phyloP scores from a whole-genome alignment of 2,113 vertebrate genomes.

The Lota lota region DNA sequence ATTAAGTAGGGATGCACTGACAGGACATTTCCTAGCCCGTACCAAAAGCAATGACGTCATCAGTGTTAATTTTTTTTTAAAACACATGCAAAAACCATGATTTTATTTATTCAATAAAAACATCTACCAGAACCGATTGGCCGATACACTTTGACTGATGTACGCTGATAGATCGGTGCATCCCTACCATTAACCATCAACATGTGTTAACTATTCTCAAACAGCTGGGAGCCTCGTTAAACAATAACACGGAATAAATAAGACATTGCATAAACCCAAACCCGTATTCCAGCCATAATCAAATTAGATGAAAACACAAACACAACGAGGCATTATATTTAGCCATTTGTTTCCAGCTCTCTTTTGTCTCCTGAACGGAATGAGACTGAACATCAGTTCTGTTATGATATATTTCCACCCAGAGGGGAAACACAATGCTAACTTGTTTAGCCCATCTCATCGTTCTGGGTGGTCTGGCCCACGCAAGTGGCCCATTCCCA shows the following conservation, averaged over 20 bases:
- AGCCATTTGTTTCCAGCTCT: slow-evolving; percentile 25
- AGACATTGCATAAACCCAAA: background rate
- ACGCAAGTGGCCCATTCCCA: slow-evolving; percentile 24
- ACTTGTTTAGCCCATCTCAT: slow-evolving; percentile 47
- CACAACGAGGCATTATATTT: slow-evolving; percentile 15
- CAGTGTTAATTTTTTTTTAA: too few relatives aligned
- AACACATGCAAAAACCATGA: too few relatives aligned
- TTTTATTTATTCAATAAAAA: too few relatives aligned
- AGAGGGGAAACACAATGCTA: slow-evolving; percentile 50
- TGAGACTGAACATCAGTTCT: slow-evolving; percentile 35
- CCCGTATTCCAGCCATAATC: background rate
- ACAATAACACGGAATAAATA: background rate
- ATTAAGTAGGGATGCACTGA: too few relatives aligned
- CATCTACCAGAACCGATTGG: too few relatives aligned
- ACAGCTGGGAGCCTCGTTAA: too few relatives aligned
- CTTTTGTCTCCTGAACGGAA: slow-evolving; percentile 35
- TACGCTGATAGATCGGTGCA: too few relatives aligned
- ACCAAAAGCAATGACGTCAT: too few relatives aligned
- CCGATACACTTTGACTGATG: too few relatives aligned
- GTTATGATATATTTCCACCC: slow-evolving; percentile 29
- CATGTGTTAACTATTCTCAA: too few relatives aligned
- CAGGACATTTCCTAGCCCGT: too few relatives aligned
- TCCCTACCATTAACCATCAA: too few relatives aligned
- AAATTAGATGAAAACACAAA: slow-evolving; percentile 3
- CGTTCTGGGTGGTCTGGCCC: slow-evolving; percentile 59